Evolutionary conservation across 2,888 invertebrate genomes (phyloP), one percentile per base, ranked within the genome.

Genomic region (Arctia plantaginis): DNA sequence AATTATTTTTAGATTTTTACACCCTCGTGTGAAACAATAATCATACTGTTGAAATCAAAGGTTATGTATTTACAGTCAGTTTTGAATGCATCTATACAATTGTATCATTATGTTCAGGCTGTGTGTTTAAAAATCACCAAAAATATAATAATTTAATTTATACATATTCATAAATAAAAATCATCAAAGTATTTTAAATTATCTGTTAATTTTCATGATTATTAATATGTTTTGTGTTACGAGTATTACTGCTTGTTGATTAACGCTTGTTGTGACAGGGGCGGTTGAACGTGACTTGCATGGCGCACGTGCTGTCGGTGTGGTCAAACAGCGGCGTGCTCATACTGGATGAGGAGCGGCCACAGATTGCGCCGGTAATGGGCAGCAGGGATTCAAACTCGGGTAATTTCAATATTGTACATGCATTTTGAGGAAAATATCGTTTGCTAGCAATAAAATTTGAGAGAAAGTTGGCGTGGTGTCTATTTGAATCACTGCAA

Each of bases 291-390:
- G 95, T 97, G 86, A 95, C 96, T 71, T 97, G 97, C 86, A 96
- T 96, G 83, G 97, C 97, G 71, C 95, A 96, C 68, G 96, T 97
- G 87, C 94, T 96, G 88, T 94, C 96, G 68, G 96, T 96, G 80
- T 97, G 97, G 95, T 94, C 95, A 59, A 95, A 95, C 77, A 93
- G 96, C 82, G 94, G 96, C 10, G 96, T 96, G 69, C 91, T 96
- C 66, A 89, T 96, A 69, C 87, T 97, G 73, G 97, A 96, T 81
- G 97, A 97, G 86, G 97, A 97, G 90, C 94, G 96, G 83, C 97
- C 97, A 65, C 96, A 97, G 88, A 96, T 97, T 69, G 97, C 97
- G 23, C 96, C 97, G 15, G 97, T 97, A 74, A 95, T 97, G 92
- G 97, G 97, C 82, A 97, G 97, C 79, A 94, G 96, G 71, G 96